Evolutionary conservation across 2,888 invertebrate species (phyloP), one percentile per base, ranked within the genome.

Genomic region (Hylaea fasciaria): DNA sequence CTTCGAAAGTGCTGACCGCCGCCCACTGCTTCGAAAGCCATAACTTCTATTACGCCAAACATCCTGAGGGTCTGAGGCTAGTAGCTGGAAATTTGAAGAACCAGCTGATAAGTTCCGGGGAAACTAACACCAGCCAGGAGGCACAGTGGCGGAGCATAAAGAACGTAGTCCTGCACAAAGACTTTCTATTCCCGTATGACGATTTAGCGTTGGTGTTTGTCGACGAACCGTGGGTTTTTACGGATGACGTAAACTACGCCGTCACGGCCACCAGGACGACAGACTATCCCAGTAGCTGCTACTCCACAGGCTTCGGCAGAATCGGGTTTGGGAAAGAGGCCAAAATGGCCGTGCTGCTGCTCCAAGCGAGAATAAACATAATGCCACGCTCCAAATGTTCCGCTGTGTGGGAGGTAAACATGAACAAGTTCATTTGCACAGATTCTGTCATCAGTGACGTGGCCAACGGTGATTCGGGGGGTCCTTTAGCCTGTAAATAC

Each of bases 1-100:
- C 48, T 0, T 4, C 3, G 0, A 78, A 69, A 14, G 81, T 89
- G 0, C 48, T 89, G 0, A 81, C 89, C 0, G 89, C 89, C 0
- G 89, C 88, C 0, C 89, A 90, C 44, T 89, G 89, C 67, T 90
- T 90, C 63, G 89, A 89, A 71, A 57, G 44, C 0, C 64, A 80
- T 8, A n/a, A 77, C 12, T 87, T 82, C 62, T 78, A 62, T 46
- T 84, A 77, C 60, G 54, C 59, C 0, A 72, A 65, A 32, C 50
- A 79, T 9, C 78, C 80, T 0, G 22, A 64, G 0, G 0, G 54
- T 0, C 66, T 88, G 0, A 74, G 86, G 0, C 55, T 80, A 0
- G 83, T 86, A 0, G 87, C 87, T 0, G 89, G 89, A 0, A 75
- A 67, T 22, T 45, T 80, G 0, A 66, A 63, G n/a, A 43, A 35